Percentiles rank a stretch among this genome's conserved stretches.
Evolutionary conservation across 1,140 invertebrate species (phyloP).

Genomic region (Penaeus chinensis): DNA sequence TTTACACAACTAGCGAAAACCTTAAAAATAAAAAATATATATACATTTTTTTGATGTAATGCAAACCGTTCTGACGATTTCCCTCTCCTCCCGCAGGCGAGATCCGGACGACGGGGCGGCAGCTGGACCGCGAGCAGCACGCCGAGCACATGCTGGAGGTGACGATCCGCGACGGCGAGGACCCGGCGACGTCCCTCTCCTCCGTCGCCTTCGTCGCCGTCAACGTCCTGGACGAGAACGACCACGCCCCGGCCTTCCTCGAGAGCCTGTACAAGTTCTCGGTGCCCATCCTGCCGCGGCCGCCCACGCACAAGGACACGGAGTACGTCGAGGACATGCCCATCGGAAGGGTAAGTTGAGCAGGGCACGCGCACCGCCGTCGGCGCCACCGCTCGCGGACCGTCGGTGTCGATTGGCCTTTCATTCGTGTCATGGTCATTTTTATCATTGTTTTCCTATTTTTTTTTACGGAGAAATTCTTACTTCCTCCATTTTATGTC

Average conservation of each 20-base stretch:
- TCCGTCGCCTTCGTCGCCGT: conserved; percentile 87
- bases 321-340: conserved; percentile 43
- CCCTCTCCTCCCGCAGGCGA: conserved; percentile 73
- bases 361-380: too few species aligned
- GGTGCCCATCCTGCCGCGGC: conserved; percentile 74
- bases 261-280: conserved; percentile 83
- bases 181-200: conserved; percentile 74
- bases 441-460: too few species aligned
- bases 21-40: too few species aligned
- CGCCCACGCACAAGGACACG: background rate
- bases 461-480: too few species aligned
- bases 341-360: conserved; percentile 37
- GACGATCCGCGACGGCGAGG: conserved; percentile 83
- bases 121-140: conserved; percentile 87
- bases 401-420: too few species aligned
- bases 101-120: conserved; percentile 83
- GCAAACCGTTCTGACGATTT: background rate
- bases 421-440: too few species aligned
- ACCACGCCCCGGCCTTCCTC: conserved; percentile 81
- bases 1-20: too few species aligned
- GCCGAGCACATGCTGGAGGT: conserved; percentile 78
- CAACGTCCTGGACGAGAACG: conserved; percentile 72
- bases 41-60: background rate
- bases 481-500: too few species aligned
- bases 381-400: too few species aligned